A percentile compares a stretch with the other conserved stretches of the same genome.
Conservation (phyloP, 2,888 invertebrate species). For the Dermolepida albohirtum region DNA sequence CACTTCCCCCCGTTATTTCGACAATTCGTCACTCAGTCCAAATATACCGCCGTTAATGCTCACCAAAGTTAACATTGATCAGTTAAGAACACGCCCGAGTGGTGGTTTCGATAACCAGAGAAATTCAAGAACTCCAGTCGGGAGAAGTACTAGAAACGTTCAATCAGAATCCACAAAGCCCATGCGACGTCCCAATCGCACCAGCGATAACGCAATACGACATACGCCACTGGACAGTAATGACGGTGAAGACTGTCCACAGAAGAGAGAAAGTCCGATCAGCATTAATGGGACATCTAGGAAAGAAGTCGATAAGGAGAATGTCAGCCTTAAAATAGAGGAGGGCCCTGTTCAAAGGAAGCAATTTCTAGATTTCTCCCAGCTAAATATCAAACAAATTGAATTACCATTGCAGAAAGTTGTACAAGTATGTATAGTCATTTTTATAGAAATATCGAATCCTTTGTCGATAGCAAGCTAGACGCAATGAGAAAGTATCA, state of each 20-base stretch:
- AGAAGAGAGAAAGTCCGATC: not conserved
- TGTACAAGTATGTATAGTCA: constrained; percentile 30
- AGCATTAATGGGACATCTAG: not conserved
- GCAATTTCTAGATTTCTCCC: not conserved
- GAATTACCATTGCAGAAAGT: constrained; percentile 18
- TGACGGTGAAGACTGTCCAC: not conserved
- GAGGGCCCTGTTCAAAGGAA: not conserved
- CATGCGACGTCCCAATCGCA: not conserved
- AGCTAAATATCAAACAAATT: not conserved
- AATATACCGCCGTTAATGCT: not conserved
- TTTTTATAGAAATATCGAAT: not conserved
- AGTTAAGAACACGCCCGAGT: not conserved
- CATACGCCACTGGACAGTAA: not conserved
- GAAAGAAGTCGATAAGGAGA: not conserved
- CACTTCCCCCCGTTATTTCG: not conserved
- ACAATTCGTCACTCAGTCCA: not conserved
- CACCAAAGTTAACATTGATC: not conserved
- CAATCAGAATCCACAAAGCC: constrained; percentile 6
- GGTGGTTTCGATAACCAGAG: not conserved
- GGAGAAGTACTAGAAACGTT: no score
- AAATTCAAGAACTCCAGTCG: not conserved
- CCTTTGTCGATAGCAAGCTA: no score
- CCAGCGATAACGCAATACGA: not conserved
- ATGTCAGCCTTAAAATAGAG: not conserved
- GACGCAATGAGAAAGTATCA: no score